These are phyloP conservation scores for Odocoileus virginianus DNA, from an alignment of 2,113 vertebrate species.

Conservation along the genomic window DNA sequence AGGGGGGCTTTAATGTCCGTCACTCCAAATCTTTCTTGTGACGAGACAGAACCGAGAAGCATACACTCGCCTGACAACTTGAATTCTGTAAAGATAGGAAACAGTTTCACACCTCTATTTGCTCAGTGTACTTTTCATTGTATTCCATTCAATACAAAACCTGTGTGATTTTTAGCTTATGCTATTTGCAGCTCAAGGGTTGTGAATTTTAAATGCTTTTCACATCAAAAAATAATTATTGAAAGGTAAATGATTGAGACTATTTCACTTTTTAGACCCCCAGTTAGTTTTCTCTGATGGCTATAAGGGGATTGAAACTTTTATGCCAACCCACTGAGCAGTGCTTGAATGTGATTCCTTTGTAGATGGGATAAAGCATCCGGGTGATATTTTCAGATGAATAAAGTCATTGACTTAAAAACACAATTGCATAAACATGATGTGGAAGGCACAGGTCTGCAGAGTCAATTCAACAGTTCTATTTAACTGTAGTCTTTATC, in stretches of 20 bases:
- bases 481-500: slow-evolving; percentile 48
- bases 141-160: background rate
- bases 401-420: slow-evolving; percentile 64
- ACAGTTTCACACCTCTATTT: background rate
- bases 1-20: no score
- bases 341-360: slow-evolving; percentile 36
- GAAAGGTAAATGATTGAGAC: slow-evolving; percentile 21
- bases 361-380: slow-evolving; percentile 53
- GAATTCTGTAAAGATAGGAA: background rate
- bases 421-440: slow-evolving; percentile 63
- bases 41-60: no score
- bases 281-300: slow-evolving; percentile 36
- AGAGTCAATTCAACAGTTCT: slow-evolving; percentile 50
- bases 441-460: slow-evolving; percentile 39
- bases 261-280: slow-evolving; percentile 14
- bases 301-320: slow-evolving; percentile 22
- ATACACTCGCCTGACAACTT: background rate
- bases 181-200: background rate
- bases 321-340: slow-evolving; percentile 29
- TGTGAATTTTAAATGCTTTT: background rate
- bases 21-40: no score
- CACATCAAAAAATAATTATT: slow-evolving; percentile 43
- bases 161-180: background rate
- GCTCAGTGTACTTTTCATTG: background rate
- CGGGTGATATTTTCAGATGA: slow-evolving; percentile 60